Evolutionary conservation across 2,113 vertebrate genomes (phyloP).

Genomic region (Nerophis lumbriciformis): DNA sequence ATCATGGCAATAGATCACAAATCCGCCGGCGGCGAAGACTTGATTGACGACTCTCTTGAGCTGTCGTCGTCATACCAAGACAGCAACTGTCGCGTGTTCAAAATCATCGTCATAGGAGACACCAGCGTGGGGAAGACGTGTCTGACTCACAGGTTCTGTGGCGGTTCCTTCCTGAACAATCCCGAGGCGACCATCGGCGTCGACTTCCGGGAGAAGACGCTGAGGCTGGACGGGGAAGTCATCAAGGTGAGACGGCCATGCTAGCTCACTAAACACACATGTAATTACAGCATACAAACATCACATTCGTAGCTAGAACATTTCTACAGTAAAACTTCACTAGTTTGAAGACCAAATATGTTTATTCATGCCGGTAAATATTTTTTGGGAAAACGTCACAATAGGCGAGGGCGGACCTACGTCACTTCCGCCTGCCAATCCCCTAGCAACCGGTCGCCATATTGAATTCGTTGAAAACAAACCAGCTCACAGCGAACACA

Average conservation of each 20-base stretch:
- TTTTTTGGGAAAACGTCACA: background rate
- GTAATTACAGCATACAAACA: background rate
- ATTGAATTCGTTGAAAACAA: no score
- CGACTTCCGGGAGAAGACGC: constrained; percentile 69
- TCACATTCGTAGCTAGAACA: no score
- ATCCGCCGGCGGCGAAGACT: constrained; percentile 37
- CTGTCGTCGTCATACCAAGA: constrained; percentile 36
- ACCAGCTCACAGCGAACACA: no score
- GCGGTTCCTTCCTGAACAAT: constrained; percentile 67
- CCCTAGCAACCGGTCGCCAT: no score
- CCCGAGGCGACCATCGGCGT: constrained; percentile 75
- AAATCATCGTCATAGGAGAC: constrained; percentile 73
- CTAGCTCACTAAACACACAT: background rate
- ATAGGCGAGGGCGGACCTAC: no score
- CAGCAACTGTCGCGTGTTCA: constrained; percentile 60
- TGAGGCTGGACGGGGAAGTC: constrained; percentile 64
- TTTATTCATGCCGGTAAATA: no score
- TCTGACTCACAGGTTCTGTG: constrained; percentile 71
- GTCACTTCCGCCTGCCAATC: no score
- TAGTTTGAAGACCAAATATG: background rate
- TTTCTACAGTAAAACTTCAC: background rate
- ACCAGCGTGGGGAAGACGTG: constrained; percentile 74
- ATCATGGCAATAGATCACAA: constrained; percentile 68
- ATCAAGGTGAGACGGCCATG: constrained; percentile 61
- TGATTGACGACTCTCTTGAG: constrained; percentile 49